Evolutionary conservation across 2,113 vertebrate genomes (phyloP), one percentile per base, ranked within the genome.

Genomic region (Ammodytes marinus): DNA sequence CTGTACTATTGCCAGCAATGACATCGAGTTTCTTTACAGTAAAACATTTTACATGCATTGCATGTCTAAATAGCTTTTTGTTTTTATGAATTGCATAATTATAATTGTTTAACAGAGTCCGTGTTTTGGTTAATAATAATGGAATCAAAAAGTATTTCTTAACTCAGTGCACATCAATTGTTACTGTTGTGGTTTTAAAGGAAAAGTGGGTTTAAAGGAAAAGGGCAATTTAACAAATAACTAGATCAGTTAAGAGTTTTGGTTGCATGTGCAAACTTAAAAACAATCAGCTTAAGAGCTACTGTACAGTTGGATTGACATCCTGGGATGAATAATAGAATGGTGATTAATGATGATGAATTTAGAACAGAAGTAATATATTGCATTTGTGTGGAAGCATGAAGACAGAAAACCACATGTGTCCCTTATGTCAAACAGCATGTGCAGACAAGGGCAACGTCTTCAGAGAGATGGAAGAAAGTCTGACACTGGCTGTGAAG

Each of bases 391-490:
- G 81, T 72, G 66, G 70, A 81, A 74, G 78, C 69, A 74, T 58
- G 75, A 79, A 78, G 40, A 77, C 69, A 84, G 52, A 86, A 70
- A 78, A 77, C 80, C 77, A 83, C 89, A 82, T 81, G 86, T 85
- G 79, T 80, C 58, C 57, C 50, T 43, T 58, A 90, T 82, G 89
- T 73, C 52, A 58, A 80, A 79, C 63, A 75, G 60, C 69, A 70
- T 84, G 74, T 83, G 85, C 58, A 76, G 79, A 86, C 69, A 71
- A 69, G 49, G 67, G 61, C 59, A 65, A 43, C 2, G 37, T 69
- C 45, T 65, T 65, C 50, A 50, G 67, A 58, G 39, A 53, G 64
- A 8, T 37, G 52, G 69, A 69, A 58, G 61, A 40, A 59, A 69
- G 82, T 71, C 45, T 83, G 35, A 66, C 49, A 43, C 27, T 66